Evolutionary conservation across 2,113 vertebrate species (phyloP).

Genomic region (Petrocephalus microphthalmus): DNA sequence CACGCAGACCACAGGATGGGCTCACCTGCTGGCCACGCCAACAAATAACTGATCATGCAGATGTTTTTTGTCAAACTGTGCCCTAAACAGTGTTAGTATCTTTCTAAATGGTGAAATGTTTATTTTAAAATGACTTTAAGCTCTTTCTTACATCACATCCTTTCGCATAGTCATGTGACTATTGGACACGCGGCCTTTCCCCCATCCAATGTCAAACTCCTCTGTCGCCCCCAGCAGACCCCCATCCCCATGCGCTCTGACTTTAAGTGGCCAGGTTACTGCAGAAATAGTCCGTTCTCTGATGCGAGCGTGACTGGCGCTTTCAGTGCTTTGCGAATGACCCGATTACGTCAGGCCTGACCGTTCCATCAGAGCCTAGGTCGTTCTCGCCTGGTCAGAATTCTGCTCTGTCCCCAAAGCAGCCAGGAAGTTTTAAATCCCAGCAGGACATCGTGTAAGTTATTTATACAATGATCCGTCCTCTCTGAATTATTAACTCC

Average conservation of each 20-base stretch:
- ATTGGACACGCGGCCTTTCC: neutral
- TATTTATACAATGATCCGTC: constrained; percentile 4
- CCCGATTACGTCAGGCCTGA: neutral
- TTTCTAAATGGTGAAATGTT: neutral
- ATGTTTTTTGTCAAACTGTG: neutral
- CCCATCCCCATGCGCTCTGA: neutral
- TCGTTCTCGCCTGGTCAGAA: neutral
- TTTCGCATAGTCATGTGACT: neutral
- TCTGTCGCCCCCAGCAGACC: neutral
- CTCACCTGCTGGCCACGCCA: neutral
- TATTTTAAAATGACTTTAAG: neutral
- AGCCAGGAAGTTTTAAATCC: neutral
- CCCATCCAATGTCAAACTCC: neutral
- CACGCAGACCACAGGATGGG: too few species aligned
- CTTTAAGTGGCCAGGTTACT: neutral
- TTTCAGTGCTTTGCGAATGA: neutral
- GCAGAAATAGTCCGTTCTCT: neutral
- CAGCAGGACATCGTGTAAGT: neutral
- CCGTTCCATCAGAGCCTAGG: neutral
- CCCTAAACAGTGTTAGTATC: neutral
- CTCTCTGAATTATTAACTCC: neutral
- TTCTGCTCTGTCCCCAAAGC: neutral
- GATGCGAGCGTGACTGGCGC: too few species aligned
- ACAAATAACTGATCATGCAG: neutral
- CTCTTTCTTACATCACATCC: neutral